Conservation (phyloP, 1,140 invertebrate genomes). For the Apis laboriosa region DNA sequence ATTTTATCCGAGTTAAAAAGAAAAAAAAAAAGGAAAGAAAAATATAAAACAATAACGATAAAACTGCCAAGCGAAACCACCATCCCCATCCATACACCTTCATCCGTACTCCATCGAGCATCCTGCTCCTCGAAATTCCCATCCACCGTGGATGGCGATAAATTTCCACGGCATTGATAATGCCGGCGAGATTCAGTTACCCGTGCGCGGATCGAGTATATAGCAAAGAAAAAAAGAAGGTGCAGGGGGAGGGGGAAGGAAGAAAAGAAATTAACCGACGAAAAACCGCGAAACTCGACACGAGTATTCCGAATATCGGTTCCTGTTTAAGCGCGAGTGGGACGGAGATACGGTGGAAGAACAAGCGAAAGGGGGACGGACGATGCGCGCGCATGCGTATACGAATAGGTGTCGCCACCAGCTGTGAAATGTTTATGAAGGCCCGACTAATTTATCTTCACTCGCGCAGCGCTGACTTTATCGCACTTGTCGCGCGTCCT, state of each 20-base stretch:
- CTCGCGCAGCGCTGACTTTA: constrained; percentile 63
- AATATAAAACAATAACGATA: too few relatives aligned
- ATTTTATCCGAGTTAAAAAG: too few relatives aligned
- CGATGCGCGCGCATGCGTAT: neutral
- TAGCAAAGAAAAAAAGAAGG: neutral
- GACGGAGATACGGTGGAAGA: too few relatives aligned
- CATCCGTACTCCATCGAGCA: neutral
- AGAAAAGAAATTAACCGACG: constrained; percentile 51
- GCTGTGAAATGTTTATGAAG: constrained; percentile 80
- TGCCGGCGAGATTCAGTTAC: constrained; percentile 45
- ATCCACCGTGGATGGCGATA: constrained; percentile 21
- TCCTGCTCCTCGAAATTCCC: neutral
- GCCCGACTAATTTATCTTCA: constrained; percentile 79
- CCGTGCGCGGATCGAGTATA: neutral
- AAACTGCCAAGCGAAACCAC: neutral
- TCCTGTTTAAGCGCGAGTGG: too few relatives aligned
- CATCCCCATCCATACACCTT: neutral
- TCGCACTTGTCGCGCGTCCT: constrained; percentile 49
- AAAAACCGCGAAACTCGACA: constrained; percentile 49
- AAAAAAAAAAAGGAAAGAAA: too few relatives aligned
- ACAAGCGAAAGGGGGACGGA: constrained; percentile 1
- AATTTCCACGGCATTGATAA: constrained; percentile 52
- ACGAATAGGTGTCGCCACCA: constrained; percentile 70
- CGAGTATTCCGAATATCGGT: constrained; percentile 53
- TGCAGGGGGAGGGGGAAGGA: neutral